A percentile compares a stretch with the other conserved stretches of the same genome.
These are phyloP conservation scores for Centropyge bicolor DNA, from an alignment of 2,797 vertebrate species.

Conservation along the genomic window DNA sequence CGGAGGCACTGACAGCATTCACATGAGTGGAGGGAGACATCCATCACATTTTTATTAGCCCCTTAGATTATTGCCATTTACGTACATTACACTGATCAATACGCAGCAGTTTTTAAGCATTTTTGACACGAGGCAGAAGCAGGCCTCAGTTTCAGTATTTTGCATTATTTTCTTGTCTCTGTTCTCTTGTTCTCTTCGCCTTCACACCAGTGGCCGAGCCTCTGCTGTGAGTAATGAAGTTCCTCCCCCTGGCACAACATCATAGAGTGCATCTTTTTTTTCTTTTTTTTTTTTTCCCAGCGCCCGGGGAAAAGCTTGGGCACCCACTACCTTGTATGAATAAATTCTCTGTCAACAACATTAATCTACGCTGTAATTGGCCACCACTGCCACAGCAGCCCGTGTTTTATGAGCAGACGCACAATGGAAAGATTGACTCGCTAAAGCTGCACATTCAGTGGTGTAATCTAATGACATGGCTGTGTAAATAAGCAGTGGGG, in stretches of 20 bases:
- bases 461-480: conserved; percentile 74
- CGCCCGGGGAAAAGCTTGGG: conserved; percentile 60
- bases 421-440: conserved; percentile 73
- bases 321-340: conserved; percentile 74
- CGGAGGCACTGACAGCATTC: conserved; percentile 43
- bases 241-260: conserved; percentile 67
- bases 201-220: conserved; percentile 44
- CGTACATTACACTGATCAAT: conserved; percentile 36
- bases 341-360: conserved; percentile 79
- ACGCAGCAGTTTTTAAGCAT: conserved; percentile 43
- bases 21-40: conserved; percentile 44
- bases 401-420: conserved; percentile 68
- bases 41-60: conserved; percentile 62
- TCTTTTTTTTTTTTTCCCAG: conserved; percentile 35
- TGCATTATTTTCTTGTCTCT: conserved; percentile 23
- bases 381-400: conserved; percentile 64
- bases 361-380: conserved; percentile 80
- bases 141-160: conserved; percentile 31
- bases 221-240: conserved; percentile 68
- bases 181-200: conserved; percentile 32
- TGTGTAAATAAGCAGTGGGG: conserved; percentile 65
- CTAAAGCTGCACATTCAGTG: conserved; percentile 66
- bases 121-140: conserved; percentile 44
- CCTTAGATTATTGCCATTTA: conserved; percentile 43
- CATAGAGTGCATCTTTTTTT: conserved; percentile 66